Conservation (phyloP, 2,888 invertebrate genomes). For the Yponomeuta evonymella region DNA sequence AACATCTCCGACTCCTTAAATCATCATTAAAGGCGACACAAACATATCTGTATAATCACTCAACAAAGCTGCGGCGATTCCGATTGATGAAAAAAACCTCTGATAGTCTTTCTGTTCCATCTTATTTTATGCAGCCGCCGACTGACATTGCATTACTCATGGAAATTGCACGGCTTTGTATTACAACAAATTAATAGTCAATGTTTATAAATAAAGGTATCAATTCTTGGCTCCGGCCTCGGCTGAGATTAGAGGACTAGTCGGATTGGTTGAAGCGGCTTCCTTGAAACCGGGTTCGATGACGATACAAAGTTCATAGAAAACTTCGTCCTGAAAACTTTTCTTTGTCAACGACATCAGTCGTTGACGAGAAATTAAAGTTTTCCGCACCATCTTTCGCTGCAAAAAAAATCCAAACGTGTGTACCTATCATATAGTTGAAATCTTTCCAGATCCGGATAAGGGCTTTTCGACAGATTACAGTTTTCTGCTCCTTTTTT, state of each 20-base stretch:
- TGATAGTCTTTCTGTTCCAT: neutral
- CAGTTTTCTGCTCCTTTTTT: no score
- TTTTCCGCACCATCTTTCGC: neutral
- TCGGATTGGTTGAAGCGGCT: neutral
- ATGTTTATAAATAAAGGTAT: slow-evolving; percentile 47
- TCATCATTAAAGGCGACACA: no score
- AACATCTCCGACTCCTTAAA: no score
- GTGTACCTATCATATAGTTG: no score
- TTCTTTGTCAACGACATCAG: no score
- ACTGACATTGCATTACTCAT: slow-evolving; percentile 58
- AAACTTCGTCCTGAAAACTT: neutral
- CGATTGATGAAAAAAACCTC: no score
- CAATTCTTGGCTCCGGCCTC: slow-evolving; percentile 29
- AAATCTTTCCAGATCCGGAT: no score
- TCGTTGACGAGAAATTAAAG: neutral
- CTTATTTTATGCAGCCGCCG: slow-evolving; percentile 36
- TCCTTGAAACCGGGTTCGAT: neutral
- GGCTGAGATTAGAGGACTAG: slow-evolving; percentile 21
- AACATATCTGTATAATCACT: no score
- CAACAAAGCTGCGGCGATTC: no score
- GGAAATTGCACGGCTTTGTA: slow-evolving; percentile 49
- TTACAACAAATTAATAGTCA: slow-evolving; percentile 48
- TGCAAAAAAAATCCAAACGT: no score
- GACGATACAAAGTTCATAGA: neutral
- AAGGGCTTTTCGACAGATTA: no score